phyloP scores from a whole-genome alignment of 2,797 vertebrate genomes.

The Odontamblyopus rebecca region DNA sequence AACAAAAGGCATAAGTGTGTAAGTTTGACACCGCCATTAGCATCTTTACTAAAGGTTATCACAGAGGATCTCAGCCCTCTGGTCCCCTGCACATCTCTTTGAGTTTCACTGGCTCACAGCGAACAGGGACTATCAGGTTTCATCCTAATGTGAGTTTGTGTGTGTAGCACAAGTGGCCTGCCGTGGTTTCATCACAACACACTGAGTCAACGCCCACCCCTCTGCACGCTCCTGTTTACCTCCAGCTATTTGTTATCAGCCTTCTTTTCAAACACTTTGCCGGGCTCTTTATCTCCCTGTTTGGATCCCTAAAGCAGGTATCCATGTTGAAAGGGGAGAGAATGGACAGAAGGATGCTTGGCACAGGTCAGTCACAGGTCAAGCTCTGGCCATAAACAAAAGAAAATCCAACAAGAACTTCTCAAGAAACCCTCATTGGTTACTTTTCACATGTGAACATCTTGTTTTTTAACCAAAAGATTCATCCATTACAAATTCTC shows the following conservation, averaged over 20 bases:
- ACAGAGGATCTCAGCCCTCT: constrained; percentile 73
- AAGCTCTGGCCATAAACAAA: constrained; percentile 88
- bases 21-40: constrained; percentile 40
- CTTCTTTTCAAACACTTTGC: constrained; percentile 57
- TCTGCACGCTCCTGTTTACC: constrained; percentile 64
- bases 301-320: constrained; percentile 85
- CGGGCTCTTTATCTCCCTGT: constrained; percentile 77
- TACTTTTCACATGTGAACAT: neutral
- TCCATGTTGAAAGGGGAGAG: constrained; percentile 85
- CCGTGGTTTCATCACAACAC: constrained; percentile 68
- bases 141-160: constrained; percentile 67
- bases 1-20: constrained; percentile 24
- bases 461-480: neutral
- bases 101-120: constrained; percentile 67
- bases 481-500: neutral
- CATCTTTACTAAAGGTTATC: constrained; percentile 84
- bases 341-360: constrained; percentile 77
- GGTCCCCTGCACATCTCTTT: constrained; percentile 80
- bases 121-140: constrained; percentile 75
- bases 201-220: constrained; percentile 64
- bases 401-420: constrained; percentile 42
- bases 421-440: constrained; percentile 17
- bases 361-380: constrained; percentile 87
- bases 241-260: constrained; percentile 77
- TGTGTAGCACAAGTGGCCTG: constrained; percentile 55